These are phyloP conservation scores for Tetragonisca angustula DNA, from an alignment of 2,888 invertebrate genomes.

Conservation along the genomic window DNA sequence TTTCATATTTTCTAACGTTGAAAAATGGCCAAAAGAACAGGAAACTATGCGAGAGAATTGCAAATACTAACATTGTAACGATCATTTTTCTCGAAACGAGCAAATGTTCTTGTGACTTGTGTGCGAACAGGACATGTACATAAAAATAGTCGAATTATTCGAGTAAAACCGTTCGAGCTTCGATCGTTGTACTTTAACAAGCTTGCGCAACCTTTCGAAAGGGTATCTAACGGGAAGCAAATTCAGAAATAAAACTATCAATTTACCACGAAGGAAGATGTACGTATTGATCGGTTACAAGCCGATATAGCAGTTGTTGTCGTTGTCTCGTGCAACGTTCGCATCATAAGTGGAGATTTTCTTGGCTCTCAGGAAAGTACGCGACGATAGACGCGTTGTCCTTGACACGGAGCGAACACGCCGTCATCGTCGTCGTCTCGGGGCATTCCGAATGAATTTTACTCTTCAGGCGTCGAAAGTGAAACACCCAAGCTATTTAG, in stretches of 20 bases:
- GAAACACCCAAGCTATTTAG: conserved; percentile 70
- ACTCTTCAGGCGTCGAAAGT: conserved; percentile 75
- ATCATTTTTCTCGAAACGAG: too few relatives aligned
- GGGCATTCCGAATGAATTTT: conserved; percentile 66
- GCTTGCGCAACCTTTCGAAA: background rate
- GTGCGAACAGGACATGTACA: too few relatives aligned
- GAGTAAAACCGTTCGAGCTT: background rate
- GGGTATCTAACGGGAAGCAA: background rate
- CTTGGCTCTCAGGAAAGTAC: conserved; percentile 61
- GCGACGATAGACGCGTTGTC: conserved; percentile 79
- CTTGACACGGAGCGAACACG: conserved; percentile 77
- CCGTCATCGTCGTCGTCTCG: conserved; percentile 44
- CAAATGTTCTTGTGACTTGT: too few relatives aligned
- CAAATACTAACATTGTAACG: too few relatives aligned
- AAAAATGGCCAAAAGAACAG: too few relatives aligned
- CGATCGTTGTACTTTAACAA: background rate
- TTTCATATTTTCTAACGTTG: too few relatives aligned
- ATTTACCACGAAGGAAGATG: background rate
- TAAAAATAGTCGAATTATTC: background rate
- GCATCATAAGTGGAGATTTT: conserved; percentile 57
- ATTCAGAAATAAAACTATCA: background rate
- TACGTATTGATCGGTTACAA: background rate
- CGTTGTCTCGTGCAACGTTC: conserved; percentile 30
- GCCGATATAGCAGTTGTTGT: background rate
- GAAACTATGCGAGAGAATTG: too few relatives aligned